phyloP scores from a whole-genome alignment of 2,113 vertebrate species.

The Brachypodius melanocephalos region DNA sequence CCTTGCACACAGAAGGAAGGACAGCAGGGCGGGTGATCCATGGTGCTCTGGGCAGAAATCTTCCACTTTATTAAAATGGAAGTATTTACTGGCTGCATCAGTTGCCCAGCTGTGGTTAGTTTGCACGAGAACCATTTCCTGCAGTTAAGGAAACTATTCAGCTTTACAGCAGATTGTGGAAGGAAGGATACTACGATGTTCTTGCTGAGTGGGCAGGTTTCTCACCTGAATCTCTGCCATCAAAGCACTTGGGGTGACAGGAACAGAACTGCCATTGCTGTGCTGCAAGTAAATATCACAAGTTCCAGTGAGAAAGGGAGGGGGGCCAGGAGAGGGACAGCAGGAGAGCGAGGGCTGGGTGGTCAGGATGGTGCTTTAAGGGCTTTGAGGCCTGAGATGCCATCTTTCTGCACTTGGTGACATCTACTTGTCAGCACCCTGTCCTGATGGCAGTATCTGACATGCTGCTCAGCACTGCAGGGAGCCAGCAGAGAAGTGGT shows the following conservation, averaged over 20 bases:
- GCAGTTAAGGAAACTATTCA: slow-evolving; percentile 19
- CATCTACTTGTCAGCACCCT: neutral
- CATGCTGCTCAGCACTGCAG: accelerated
- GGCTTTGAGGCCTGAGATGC: neutral
- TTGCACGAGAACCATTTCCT: slow-evolving; percentile 73
- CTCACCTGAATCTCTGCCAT: neutral
- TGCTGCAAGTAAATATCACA: neutral
- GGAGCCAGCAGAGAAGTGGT: neutral
- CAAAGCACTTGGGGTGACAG: accelerated
- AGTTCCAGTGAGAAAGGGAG: neutral
- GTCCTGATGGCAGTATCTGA: neutral
- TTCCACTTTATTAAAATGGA: slow-evolving; percentile 38
- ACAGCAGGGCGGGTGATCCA: neutral
- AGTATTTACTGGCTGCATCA: slow-evolving; percentile 46
- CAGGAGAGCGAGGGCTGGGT: neutral
- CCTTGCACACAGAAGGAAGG: neutral
- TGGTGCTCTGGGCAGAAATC: slow-evolving; percentile 35
- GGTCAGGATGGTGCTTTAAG: neutral
- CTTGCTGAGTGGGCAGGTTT: neutral
- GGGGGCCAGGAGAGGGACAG: neutral
- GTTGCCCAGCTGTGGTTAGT: slow-evolving; percentile 60
- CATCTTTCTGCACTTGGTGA: neutral
- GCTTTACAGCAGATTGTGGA: neutral
- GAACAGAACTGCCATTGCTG: neutral
- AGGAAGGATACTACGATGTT: neutral